Evolutionary conservation across 2,113 vertebrate species (phyloP), one percentile per base, ranked within the genome.

Genomic region (Gracilinanus agilis): DNA sequence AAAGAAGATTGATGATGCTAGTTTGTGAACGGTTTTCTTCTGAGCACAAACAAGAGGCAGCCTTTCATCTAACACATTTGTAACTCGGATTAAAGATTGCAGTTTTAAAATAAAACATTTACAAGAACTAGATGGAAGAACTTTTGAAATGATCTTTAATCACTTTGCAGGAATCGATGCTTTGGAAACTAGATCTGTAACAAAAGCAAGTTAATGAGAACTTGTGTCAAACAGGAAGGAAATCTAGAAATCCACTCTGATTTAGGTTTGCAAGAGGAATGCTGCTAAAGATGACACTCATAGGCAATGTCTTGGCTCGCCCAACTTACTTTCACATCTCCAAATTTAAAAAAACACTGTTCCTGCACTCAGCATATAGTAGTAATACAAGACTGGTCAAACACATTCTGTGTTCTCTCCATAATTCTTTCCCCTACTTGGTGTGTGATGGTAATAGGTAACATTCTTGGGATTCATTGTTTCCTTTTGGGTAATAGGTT

Each of bases 101-200:
- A 83, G 40, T n/a, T 83, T 83, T 83, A 40, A 23, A 83, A 83
- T 40, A 83, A 83, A 83, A 83, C 67, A 83, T 83, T 75, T 83
- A 53, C 13, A 55, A 75, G 67, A 88, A 88, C 92, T 27, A 23
- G 92, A 49, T 53, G 29, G 49, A 90, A 12, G 53, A 27, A 92
- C 29, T 92, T 92, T 24, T 40, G 54, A 83, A 92, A 40, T 92
- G 25, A 44, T 92, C 24, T 88, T 91, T 54, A 92, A 92, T 25
- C 88, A 40, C 75, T 27, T 53, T 88, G 75, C n/a, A 88, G 92
- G 53, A 44, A 88, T 40, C 24, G 53, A 88, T 88, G 83, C n/a
- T 56, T 93, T 89, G 53, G 83, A 93, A 93, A 93, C 44, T 24
- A 49, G 44, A 40, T 55, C 40, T 89, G 44, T 27, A 93, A 54